Evolutionary conservation across 2,888 invertebrate genomes (phyloP), one percentile per base, ranked within the genome.

Genomic region (Diaphora mendica): DNA sequence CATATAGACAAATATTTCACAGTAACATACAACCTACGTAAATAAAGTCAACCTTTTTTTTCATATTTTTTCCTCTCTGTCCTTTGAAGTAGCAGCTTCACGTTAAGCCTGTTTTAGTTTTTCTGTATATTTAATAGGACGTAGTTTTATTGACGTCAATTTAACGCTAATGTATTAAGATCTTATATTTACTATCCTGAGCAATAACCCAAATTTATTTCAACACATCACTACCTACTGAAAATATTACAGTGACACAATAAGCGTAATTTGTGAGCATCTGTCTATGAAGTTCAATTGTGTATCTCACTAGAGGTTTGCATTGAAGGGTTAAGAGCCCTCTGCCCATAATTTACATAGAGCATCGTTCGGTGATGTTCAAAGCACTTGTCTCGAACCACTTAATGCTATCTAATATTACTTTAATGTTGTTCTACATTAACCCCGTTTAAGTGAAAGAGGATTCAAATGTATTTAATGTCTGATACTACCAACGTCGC

Each of bases 1-100:
- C 91, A 91, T 91, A 91, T 90, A 91, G 89, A 89, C 89, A 90
- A 90, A 91, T 91, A 91, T 91, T 91, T 91, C 89, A 90, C 84
- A 82, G 86, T 89, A 88, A 89, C 88, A 88, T 88, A 89, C 87
- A 87, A 88, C 85, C 80, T 78, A 77, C 77, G 85, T 84, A 90
- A 89, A 90, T 88, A 90, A 88, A 81, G 83, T 78, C 72, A 70
- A 48, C 3, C 77, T 88, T 87, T 88, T 87, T 88, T 82, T 88
- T 82, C 71, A 82, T 85, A 81, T 86, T 86, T 84, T 85, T 79
- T 85, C 80, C 81, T 7, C 30, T 62, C 62, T 30, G 62, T 62
- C 62, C 62, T 62, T 62, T 62, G 62, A 62, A 62, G 62, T 62
- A 62, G 26, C 30, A 30, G 30, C 30, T 62, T 62, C 17, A 62